phyloP scores from a whole-genome alignment of 2,888 invertebrate species.

The Thumatha senex region DNA sequence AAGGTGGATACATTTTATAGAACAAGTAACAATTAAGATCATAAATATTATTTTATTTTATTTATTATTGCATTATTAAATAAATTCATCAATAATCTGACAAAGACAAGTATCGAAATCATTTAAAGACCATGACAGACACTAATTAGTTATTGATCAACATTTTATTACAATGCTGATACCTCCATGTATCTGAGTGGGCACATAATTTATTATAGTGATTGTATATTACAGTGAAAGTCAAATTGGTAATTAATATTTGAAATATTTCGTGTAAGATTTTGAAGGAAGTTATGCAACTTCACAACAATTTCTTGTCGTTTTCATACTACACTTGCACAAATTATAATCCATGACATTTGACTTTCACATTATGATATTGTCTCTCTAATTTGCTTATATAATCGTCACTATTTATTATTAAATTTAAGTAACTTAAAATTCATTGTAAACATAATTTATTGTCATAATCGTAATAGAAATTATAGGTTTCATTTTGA shows the following conservation, averaged over 20 bases:
- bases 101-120: conserved; percentile 55
- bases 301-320: conserved; percentile 20
- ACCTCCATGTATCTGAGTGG: conserved; percentile 54
- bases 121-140: conserved; percentile 74
- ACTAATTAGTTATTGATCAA: conserved; percentile 74
- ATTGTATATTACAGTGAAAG: conserved; percentile 59
- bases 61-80: conserved; percentile 29
- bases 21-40: conserved; percentile 40
- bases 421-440: conserved; percentile 80
- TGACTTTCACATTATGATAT: conserved; percentile 74
- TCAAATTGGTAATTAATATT: conserved; percentile 44
- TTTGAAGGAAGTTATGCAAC: conserved; percentile 20
- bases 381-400: conserved; percentile 79
- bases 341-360: conserved; percentile 45
- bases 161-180: conserved; percentile 73
- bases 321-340: conserved; percentile 38
- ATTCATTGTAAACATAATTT: conserved; percentile 77
- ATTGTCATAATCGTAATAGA: conserved; percentile 78
- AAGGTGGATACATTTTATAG: conserved; percentile 46
- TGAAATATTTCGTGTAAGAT: conserved; percentile 28
- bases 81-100: conserved; percentile 38
- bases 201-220: conserved; percentile 56
- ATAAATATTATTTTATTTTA: conserved; percentile 36
- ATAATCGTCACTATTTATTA: conserved; percentile 80
- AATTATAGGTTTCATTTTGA: conserved; percentile 80